phyloP scores from a whole-genome alignment of 2,113 vertebrate species.

The Dipodomys spectabilis region DNA sequence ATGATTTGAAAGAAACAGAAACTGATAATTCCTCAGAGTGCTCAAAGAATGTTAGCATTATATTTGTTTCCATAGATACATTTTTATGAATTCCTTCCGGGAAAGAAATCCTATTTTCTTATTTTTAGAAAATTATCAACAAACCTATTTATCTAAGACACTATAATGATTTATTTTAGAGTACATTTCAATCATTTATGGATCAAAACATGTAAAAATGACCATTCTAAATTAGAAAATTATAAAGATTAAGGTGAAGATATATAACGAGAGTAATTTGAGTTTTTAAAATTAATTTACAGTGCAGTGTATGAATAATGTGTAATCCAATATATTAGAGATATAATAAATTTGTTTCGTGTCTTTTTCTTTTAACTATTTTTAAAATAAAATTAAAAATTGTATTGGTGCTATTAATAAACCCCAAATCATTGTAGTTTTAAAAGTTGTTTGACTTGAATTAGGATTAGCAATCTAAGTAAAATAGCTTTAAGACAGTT shows the following conservation, averaged over 20 bases:
- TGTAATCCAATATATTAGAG: not conserved
- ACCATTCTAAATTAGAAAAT: not conserved
- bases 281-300: not conserved
- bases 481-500: not conserved
- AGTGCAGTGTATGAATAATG: not conserved
- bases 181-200: not conserved
- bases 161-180: slow-evolving; percentile 17
- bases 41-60: not conserved
- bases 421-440: no score
- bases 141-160: not conserved
- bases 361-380: slow-evolving; percentile 37
- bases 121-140: not conserved
- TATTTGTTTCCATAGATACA: not conserved
- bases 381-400: slow-evolving; percentile 70
- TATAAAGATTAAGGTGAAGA: not conserved
- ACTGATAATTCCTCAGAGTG: not conserved
- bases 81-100: not conserved
- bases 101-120: not conserved
- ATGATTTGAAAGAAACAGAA: not conserved
- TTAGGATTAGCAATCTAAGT: no score
- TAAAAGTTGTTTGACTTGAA: no score
- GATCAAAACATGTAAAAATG: not conserved
- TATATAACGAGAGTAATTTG: not conserved
- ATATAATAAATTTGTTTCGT: slow-evolving; percentile 55
- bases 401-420: not conserved